These are phyloP conservation scores for Lanistes nyassanus DNA, from an alignment of 1,140 invertebrate species.

Conservation along the genomic window DNA sequence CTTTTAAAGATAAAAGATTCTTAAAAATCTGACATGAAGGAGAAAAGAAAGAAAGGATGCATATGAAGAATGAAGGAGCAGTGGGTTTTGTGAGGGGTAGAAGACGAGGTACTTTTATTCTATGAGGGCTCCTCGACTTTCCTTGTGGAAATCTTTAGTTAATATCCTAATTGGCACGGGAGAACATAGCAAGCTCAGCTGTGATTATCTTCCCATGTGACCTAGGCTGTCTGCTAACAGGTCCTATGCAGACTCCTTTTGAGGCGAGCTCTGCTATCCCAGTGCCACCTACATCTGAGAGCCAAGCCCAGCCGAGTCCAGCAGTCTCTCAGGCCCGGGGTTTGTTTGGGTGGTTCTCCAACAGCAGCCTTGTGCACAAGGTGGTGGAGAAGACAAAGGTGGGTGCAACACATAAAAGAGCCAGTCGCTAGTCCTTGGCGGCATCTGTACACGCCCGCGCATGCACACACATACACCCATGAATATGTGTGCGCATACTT, in stretches of 20 bases:
- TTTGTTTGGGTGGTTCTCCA: slow-evolving; percentile 67
- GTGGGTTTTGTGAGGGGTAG: no score
- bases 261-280: slow-evolving; percentile 49
- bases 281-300: slow-evolving; percentile 19
- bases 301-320: not conserved
- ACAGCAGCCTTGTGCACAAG: slow-evolving; percentile 71
- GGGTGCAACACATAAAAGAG: not conserved
- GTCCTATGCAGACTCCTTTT: slow-evolving; percentile 47
- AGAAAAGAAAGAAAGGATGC: no score
- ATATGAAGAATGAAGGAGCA: no score
- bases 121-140: no score
- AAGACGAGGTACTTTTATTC: no score
- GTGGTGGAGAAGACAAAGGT: slow-evolving; percentile 83
- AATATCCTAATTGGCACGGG: not conserved
- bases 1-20: no score
- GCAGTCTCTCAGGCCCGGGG: slow-evolving; percentile 40
- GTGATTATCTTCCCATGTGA: slow-evolving; percentile 5
- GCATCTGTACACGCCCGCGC: not conserved
- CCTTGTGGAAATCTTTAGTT: not conserved
- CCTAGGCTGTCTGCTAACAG: slow-evolving; percentile 25
- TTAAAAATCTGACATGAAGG: no score
- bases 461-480: not conserved
- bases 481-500: no score
- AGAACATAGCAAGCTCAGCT: not conserved
- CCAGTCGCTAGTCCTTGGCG: not conserved